Conservation (phyloP, 2,888 invertebrate genomes). For the Agonopterix heracliana region DNA sequence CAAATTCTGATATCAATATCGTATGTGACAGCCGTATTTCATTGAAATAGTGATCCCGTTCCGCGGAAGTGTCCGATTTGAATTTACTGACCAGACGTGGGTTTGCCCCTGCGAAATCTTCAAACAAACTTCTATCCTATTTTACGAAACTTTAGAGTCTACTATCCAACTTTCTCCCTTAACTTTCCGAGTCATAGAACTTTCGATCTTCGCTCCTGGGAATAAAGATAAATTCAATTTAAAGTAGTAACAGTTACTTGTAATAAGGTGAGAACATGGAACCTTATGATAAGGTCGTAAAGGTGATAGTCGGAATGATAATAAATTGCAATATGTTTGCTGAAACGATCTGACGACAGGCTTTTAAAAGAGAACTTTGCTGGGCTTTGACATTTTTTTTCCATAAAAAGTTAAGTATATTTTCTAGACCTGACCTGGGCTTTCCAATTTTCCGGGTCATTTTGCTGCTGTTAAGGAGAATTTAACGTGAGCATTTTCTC, state of each 20-base stretch:
- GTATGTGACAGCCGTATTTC: conserved; percentile 32
- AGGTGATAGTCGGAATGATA: conserved; percentile 28
- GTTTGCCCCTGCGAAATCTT: conserved; percentile 8
- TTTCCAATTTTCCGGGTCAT: too few relatives aligned
- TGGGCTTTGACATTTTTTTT: neutral
- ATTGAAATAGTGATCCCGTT: conserved; percentile 45
- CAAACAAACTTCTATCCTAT: neutral
- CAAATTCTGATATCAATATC: conserved; percentile 39
- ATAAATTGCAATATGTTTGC: conserved; percentile 20
- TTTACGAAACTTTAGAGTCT: too few relatives aligned
- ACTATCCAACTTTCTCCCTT: too few relatives aligned
- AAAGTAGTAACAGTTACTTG: conserved; percentile 1
- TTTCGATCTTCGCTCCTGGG: conserved; percentile 23
- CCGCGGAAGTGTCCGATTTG: conserved; percentile 28
- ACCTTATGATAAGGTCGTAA: conserved; percentile 26
- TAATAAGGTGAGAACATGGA: conserved; percentile 15
- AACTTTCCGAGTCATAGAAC: conserved; percentile 8
- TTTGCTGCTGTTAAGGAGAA: too few relatives aligned
- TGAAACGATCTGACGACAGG: conserved; percentile 1
- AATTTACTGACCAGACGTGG: conserved; percentile 50
- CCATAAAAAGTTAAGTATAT: neutral
- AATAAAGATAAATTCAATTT: conserved; percentile 28
- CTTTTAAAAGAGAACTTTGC: neutral
- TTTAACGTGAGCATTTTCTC: too few relatives aligned
- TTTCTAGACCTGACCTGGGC: too few relatives aligned